These are phyloP conservation scores for Lichenostomus cassidix DNA, from an alignment of 2,113 vertebrate species.

Conservation along the genomic window DNA sequence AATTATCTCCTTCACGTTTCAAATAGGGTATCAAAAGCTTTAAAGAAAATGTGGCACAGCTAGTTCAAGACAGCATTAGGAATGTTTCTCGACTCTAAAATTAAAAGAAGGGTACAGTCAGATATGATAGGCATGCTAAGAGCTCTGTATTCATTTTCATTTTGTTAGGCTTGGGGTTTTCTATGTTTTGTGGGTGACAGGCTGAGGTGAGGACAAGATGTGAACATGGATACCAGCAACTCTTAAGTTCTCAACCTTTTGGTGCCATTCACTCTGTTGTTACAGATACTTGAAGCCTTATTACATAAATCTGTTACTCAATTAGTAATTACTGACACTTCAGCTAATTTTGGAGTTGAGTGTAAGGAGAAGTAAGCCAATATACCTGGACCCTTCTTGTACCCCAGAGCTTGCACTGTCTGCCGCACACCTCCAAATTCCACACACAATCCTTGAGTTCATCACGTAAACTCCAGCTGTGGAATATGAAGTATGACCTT, in stretches of 20 bases:
- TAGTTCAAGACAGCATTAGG: neutral
- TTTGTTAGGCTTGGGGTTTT: neutral
- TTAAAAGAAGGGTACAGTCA: neutral
- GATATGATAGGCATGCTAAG: neutral
- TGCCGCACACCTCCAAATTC: accelerated
- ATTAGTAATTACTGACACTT: neutral
- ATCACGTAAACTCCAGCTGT: accelerated
- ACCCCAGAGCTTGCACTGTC: neutral
- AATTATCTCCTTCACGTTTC: accelerated
- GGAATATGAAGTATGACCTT: neutral
- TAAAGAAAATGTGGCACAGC: neutral
- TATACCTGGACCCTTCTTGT: neutral
- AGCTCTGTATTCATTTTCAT: neutral
- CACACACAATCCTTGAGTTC: too few relatives aligned
- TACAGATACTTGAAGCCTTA: neutral
- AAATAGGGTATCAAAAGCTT: neutral
- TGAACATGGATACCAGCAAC: neutral
- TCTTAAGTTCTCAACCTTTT: neutral
- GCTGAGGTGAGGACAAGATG: accelerated
- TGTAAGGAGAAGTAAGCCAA: neutral
- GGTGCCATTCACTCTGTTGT: neutral
- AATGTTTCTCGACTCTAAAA: neutral
- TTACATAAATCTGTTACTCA: neutral
- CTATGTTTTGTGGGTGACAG: neutral
- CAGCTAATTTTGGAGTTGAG: neutral